Percentiles rank a stretch among this genome's conserved stretches.
These are phyloP conservation scores for Sceloporus tristichus DNA, from an alignment of 2,113 vertebrate genomes.

Conservation along the genomic window DNA sequence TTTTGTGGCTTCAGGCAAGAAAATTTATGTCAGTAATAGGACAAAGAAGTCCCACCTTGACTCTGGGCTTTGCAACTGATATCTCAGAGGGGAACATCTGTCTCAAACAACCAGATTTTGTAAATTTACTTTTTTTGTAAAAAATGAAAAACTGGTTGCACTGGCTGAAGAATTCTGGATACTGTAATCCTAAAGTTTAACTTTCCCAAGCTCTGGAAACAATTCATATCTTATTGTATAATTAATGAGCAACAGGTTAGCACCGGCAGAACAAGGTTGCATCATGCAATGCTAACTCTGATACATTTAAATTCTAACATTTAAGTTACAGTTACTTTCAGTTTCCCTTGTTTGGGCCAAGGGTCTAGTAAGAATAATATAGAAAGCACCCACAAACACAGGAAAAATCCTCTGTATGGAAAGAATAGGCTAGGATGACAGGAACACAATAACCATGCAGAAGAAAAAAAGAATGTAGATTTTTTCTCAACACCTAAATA, in stretches of 20 bases:
- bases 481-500: slow-evolving; percentile 62
- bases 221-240: neutral
- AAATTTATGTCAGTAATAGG: neutral
- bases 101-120: neutral
- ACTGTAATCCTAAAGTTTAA: too few species aligned
- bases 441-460: slow-evolving; percentile 27
- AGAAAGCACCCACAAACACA: slow-evolving; percentile 42
- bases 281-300: neutral
- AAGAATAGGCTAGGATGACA: slow-evolving; percentile 46
- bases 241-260: neutral
- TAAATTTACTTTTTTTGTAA: too few species aligned
- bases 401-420: slow-evolving; percentile 56
- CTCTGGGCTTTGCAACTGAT: neutral
- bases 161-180: too few species aligned
- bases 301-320: too few species aligned
- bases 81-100: neutral
- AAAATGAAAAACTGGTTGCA: too few species aligned
- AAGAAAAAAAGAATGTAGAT: slow-evolving; percentile 51
- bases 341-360: slow-evolving; percentile 44
- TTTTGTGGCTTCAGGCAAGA: neutral
- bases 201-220: too few species aligned
- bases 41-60: neutral
- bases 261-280: neutral
- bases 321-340: slow-evolving; percentile 27
- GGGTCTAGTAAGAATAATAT: neutral